These are phyloP conservation scores for Pangasius djambal DNA, from an alignment of 2,797 vertebrate genomes.

Conservation along the genomic window DNA sequence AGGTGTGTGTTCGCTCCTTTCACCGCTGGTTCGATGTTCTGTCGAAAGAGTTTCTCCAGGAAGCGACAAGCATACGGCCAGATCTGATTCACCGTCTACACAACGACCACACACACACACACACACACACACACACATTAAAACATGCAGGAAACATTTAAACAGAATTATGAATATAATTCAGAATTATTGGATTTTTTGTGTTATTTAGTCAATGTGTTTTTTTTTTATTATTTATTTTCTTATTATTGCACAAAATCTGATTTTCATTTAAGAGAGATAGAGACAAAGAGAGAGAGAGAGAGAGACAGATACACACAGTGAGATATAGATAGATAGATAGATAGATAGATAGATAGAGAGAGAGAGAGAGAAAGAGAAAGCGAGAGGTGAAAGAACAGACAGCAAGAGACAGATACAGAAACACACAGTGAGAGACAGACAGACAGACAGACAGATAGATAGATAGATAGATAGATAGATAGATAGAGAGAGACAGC, in stretches of 20 bases:
- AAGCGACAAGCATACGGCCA: constrained; percentile 97
- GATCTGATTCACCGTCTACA: constrained; percentile 94
- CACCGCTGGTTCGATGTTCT: constrained; percentile 92
- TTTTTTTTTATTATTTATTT: not conserved
- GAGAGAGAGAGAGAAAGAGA: not conserved
- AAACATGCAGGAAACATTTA: not conserved
- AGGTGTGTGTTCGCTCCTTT: constrained; percentile 88
- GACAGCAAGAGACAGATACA: too few relatives aligned
- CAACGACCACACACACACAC: constrained; percentile 15
- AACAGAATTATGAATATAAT: not conserved
- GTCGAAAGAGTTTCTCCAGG: constrained; percentile 91
- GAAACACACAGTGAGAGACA: not conserved
- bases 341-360: not conserved
- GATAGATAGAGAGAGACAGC: too few relatives aligned
- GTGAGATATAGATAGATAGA: too few relatives aligned
- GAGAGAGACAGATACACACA: not conserved
- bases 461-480: too few relatives aligned
- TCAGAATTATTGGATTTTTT: not conserved
- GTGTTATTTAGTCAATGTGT: not conserved
- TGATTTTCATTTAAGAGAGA: too few relatives aligned
- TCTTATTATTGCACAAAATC: not conserved
- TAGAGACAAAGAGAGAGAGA: not conserved
- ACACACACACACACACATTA: not conserved
- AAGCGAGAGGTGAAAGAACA: not conserved
- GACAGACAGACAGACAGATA: not conserved